Percentiles rank a stretch among this genome's conserved stretches.
These are phyloP conservation scores for Thunnus albacares DNA, from an alignment of 2,797 vertebrate genomes.

Conservation along the genomic window DNA sequence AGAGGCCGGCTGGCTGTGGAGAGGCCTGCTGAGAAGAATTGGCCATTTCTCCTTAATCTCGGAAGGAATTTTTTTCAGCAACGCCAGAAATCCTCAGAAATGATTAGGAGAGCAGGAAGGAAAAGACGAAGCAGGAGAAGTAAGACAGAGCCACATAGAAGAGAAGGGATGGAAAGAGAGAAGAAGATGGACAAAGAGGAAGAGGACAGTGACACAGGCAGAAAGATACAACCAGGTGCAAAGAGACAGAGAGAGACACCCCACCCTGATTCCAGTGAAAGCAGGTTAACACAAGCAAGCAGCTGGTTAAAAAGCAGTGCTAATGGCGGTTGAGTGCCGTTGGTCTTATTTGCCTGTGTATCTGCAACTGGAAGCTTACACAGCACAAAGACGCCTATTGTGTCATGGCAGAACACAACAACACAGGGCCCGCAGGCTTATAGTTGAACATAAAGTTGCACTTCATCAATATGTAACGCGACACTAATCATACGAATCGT, in stretches of 20 bases:
- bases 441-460: conserved; percentile 43
- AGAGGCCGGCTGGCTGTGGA: conserved; percentile 16
- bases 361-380: conserved; percentile 48
- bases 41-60: conserved; percentile 72
- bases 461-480: conserved; percentile 32
- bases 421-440: conserved; percentile 38
- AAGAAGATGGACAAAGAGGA: conserved; percentile 2
- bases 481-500: conserved; percentile 38
- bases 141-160: conserved; percentile 2
- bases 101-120: conserved; percentile 24
- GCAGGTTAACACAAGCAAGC: conserved; percentile 63
- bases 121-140: conserved; percentile 9
- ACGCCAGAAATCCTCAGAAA: conserved; percentile 41
- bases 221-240: conserved; percentile 11
- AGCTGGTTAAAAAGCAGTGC: conserved; percentile 39
- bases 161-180: background rate
- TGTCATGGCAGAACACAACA: conserved; percentile 51
- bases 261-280: conserved; percentile 45
- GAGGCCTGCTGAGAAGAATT: conserved; percentile 58
- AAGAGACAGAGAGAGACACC: conserved; percentile 19
- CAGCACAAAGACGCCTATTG: conserved; percentile 73
- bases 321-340: conserved; percentile 67
- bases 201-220: background rate
- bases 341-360: conserved; percentile 75
- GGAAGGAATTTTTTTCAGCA: conserved; percentile 64